Evolutionary conservation across 2,113 vertebrate species (phyloP), one percentile per base, ranked within the genome.

Genomic region (Galemys pyrenaicus): DNA sequence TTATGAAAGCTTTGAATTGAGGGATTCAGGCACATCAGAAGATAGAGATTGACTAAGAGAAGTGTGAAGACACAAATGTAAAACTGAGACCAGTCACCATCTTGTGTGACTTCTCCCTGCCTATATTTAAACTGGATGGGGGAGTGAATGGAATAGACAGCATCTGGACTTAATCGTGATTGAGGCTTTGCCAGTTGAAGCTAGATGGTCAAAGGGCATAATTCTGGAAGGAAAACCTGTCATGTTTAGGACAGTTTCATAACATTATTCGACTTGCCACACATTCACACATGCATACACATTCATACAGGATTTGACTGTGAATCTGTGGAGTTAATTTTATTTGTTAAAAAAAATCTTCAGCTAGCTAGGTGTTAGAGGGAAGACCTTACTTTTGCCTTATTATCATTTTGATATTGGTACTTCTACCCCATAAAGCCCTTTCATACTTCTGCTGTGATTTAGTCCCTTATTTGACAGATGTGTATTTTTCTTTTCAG

Each of bases 401-500:
- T 24, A 44, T 85, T 64, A 15, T 95, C 15, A 49, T 88, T 92
- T 94, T 85, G 60, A 75, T 51, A n/a, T 46, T 70, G 19, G 32
- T 86, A 39, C 26, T 71, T 92, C 15, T 87, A 39, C 41, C 54
- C 4, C 17, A n/a, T 49, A 41, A 9, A 70, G 16, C 11, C 19
- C 35, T 82, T 77, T 56, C 44, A 35, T 79, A 58, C 17, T 80
- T 84, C 58, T 87, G 15, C 46, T 91, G 44, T 56, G 58, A 81
- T 93, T 91, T 75, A 77, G 20, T 93, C 68, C 37, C 56, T 87
- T 83, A 65, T 79, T 86, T 93, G 37, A 64, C 74, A 78, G 62
- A 46, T 85, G 8, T 41, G 70, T 70, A 22, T 80, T 16, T 51
- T 0, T 60, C 81, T 32, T 32, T 65, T 65, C 9, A 30, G n/a